Conservation (phyloP, 2,797 vertebrate species). For the Moxostoma hubbsi region DNA sequence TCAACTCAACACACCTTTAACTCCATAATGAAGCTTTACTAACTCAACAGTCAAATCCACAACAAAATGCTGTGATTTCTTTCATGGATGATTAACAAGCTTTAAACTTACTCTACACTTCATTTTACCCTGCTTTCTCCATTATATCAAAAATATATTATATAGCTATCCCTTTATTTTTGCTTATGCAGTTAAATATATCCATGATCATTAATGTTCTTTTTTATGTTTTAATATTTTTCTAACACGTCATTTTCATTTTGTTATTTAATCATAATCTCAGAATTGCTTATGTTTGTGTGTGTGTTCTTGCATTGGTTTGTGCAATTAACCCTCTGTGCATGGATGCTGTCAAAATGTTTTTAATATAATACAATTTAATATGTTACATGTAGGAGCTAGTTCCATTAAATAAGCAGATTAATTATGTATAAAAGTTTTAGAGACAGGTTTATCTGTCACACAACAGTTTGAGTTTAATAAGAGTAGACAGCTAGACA, state of each 20-base stretch:
- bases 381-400: too few relatives aligned
- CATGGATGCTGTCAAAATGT: background rate
- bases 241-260: conserved; percentile 3
- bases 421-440: too few relatives aligned
- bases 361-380: background rate
- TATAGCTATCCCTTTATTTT: background rate
- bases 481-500: background rate
- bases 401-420: background rate
- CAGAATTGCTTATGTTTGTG: background rate
- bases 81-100: background rate
- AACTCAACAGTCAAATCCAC: conserved; percentile 12
- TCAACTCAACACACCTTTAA: conserved; percentile 20
- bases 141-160: background rate
- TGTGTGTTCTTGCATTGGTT: background rate
- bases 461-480: background rate
- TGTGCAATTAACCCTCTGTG: conserved; percentile 9
- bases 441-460: background rate
- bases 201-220: conserved; percentile 13
- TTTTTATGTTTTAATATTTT: conserved; percentile 15
- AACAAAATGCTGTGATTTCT: background rate
- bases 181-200: conserved; percentile 17
- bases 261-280: conserved; percentile 7
- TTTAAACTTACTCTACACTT: background rate
- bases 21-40: conserved; percentile 5
- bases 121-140: conserved; percentile 10